Evolutionary conservation across 2,113 vertebrate genomes (phyloP).

Genomic region (Clarias macrocephalus): DNA sequence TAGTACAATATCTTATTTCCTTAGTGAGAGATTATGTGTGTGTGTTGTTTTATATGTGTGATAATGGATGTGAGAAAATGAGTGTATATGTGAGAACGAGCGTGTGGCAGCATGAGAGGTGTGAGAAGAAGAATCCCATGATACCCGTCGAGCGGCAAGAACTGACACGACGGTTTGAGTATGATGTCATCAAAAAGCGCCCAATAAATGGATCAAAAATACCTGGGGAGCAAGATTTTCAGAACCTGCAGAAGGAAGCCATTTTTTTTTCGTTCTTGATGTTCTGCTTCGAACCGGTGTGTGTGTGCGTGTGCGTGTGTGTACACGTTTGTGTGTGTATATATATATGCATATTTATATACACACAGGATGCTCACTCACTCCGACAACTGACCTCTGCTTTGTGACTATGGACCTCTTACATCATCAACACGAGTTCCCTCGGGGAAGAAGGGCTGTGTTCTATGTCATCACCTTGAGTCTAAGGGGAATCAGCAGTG

Average conservation of each 20-base stretch:
- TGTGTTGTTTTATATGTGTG: not conserved
- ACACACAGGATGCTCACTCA: not conserved
- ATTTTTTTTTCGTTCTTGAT: not conserved
- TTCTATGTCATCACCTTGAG: constrained; percentile 41
- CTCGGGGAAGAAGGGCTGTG: not conserved
- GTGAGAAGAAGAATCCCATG: not conserved
- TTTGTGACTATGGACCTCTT: constrained; percentile 56
- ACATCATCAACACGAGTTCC: constrained; percentile 40
- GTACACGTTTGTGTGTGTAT: not conserved
- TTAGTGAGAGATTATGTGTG: not conserved
- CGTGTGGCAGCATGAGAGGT: not conserved
- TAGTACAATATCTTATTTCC: not conserved
- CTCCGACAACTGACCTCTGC: constrained; percentile 58
- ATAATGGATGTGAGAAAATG: not conserved
- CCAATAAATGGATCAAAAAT: not conserved
- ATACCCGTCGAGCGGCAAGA: not conserved
- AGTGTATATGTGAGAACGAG: not conserved
- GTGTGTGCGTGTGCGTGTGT: constrained; percentile 4
- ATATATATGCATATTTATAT: not conserved
- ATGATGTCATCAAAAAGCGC: not conserved
- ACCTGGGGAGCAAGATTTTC: no score
- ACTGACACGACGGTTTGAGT: not conserved
- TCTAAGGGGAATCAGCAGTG: not conserved
- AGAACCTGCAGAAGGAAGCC: not conserved
- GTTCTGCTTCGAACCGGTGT: not conserved